A percentile compares a stretch with the other conserved stretches of the same genome.
Conservation (phyloP, 2,797 vertebrate genomes). For the Pangasius larnaudii region DNA sequence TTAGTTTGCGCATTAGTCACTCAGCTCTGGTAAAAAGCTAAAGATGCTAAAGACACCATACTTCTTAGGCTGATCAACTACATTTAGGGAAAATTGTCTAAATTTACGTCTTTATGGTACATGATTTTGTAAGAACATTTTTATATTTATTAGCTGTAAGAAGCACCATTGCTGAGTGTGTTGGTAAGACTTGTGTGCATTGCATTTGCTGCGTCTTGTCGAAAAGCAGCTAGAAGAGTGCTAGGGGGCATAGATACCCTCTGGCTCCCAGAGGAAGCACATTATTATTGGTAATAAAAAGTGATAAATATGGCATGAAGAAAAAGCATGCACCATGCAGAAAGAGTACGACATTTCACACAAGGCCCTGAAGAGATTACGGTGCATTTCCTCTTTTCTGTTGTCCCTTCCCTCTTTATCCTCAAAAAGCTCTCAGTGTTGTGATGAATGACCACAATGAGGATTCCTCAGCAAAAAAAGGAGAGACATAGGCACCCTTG, state of each 20-base stretch:
- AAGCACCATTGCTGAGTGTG: slow-evolving; percentile 13
- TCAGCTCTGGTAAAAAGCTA: not conserved
- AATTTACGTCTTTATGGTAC: not conserved
- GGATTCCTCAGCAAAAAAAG: slow-evolving; percentile 26
- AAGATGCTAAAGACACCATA: not conserved
- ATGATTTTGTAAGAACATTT: slow-evolving; percentile 18
- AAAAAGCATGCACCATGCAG: slow-evolving; percentile 61
- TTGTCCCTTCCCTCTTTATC: slow-evolving; percentile 33
- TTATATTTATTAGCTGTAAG: slow-evolving; percentile 58
- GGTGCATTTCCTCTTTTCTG: slow-evolving; percentile 46
- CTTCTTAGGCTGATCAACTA: not conserved
- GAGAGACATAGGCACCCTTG: slow-evolving; percentile 66
- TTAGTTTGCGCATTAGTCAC: not conserved
- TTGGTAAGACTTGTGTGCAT: slow-evolving; percentile 20
- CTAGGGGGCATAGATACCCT: slow-evolving; percentile 80
- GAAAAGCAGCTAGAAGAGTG: slow-evolving; percentile 64
- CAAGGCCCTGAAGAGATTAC: slow-evolving; percentile 58
- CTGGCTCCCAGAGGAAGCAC: slow-evolving; percentile 76
- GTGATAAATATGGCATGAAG: slow-evolving; percentile 75
- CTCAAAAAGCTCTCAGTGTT: slow-evolving; percentile 47
- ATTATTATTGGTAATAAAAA: slow-evolving; percentile 84
- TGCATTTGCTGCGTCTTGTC: slow-evolving; percentile 58
- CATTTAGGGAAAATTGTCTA: not conserved
- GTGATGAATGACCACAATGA: slow-evolving; percentile 54
- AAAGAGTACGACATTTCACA: slow-evolving; percentile 52